Evolutionary conservation across 2,888 invertebrate genomes (phyloP), one percentile per base, ranked within the genome.

Genomic region (Mythimna vitellina): DNA sequence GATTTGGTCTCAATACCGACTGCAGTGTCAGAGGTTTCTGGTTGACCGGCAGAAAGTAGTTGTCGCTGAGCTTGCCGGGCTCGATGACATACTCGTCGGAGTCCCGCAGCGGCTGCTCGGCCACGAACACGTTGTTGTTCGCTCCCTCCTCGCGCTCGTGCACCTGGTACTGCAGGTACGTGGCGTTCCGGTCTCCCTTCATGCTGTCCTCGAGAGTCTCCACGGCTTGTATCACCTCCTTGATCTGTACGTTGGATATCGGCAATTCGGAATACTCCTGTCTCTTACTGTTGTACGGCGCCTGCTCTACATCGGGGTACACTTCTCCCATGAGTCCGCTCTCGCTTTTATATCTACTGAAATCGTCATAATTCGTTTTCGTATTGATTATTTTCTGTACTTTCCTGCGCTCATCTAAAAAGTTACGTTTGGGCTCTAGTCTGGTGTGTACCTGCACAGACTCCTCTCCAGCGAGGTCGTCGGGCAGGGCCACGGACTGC

Each of bases 371-470:
- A 94, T 92, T 92, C 84, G 89, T 88, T 92, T 95, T 94, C 93
- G 92, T 93, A 90, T 96, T 94, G 92, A 94, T 95, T 89, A 94
- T 93, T 92, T 95, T 95, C 83, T 94, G 92, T 63, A 93, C 76
- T 86, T 95, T 95, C 88, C 88, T 93, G 86, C 93, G 93, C 54
- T 92, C 92, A 89, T 94, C 93, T 91, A 95, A 87, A 88, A 96
- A 96, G 93, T 96, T 96, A 91, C 93, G 95, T 92, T 97, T 97
- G 78, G 97, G 97, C 89, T 96, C 96, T 89, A 97, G 94, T 88
- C 97, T 96, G 78, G 96, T 97, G 88, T 97, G 97, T 91, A 97
- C 97, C 92, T 97, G 96, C 87, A 97, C 96, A 65, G 98, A 98
- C 85, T 96, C 96, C 88, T 96, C 95, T 68, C 92, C 92, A 25